Base-by-base conservation (phyloP, 1,140 invertebrate genomes). In the Harpegnathos saltator region DNA sequence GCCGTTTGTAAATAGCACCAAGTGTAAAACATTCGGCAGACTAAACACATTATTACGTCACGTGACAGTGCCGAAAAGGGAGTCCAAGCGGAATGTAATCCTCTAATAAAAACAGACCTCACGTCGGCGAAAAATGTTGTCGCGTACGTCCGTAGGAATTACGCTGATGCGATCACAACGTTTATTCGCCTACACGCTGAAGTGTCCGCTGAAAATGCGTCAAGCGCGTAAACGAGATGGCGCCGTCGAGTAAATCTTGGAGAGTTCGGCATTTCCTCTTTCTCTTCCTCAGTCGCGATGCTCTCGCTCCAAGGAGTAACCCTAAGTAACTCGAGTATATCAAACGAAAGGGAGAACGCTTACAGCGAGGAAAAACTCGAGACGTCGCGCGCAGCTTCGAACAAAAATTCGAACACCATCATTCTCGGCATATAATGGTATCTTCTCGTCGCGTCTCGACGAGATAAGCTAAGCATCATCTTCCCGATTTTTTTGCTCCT, bases 401-500 rank as follows among this genome's bases (percentile, higher is more conserved):
- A 84, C 72, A 86, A 90, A 90, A 89, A 86, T 89, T 86, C 59
- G 48, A 84, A 91, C 75, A 86, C 83, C 83, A 86, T 85, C 83
- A 88, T 84, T 82, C 61, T 73, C 19, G 50, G 24, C 50, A 29
- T 44, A 44, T 44, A 75, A 69, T 58, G 29, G n/a, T 48, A 65
- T 80, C 26, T 82, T 75, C 65, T 54, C 58, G 86, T 88, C 74
- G 56, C 84, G 89, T 90, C 90, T 84, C 69, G 82, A 17, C 58
- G 65, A 89, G 89, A 90, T 91, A 91, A 91, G 82, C 61, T 14
- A 5, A 61, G 84, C 80, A 63, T 89, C 89, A 73, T 82, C 85
- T 90, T 89, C 89, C 81, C 65, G 69, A 86, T 89, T 62, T 83
- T 48, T 74, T 72, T 81, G 33, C 74, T 56, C 74, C 50, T 73